Conservation (phyloP, 1,140 invertebrate species). For the Halictus rubicundus region DNA sequence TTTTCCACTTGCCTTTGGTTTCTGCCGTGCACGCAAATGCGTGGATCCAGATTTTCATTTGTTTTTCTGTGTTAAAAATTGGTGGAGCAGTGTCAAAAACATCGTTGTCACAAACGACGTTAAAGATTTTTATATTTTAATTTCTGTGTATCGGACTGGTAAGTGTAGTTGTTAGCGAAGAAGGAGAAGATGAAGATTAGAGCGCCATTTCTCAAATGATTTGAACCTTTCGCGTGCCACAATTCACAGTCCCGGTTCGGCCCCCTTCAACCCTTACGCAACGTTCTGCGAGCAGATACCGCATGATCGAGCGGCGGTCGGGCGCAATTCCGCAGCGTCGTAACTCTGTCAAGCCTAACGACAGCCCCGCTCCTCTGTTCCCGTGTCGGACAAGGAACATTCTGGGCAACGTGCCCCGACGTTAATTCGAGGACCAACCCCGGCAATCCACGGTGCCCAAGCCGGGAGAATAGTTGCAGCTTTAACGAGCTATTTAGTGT, state of each 20-base stretch:
- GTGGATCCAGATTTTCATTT: too few species aligned
- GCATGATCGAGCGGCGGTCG: constrained; percentile 23
- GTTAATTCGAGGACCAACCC: constrained; percentile 10
- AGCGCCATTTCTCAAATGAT: too few species aligned
- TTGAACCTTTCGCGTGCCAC: not conserved
- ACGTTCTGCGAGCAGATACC: constrained; percentile 1
- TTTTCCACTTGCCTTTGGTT: too few species aligned
- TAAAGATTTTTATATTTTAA: too few species aligned
- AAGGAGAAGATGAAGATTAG: too few species aligned
- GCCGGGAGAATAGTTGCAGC: not conserved
- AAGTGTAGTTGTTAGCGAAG: too few species aligned
- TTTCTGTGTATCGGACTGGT: too few species aligned
- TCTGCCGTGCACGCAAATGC: too few species aligned
- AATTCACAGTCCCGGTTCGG: too few species aligned
- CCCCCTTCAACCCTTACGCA: not conserved
- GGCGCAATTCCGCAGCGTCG: constrained; percentile 32
- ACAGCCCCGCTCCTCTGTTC: not conserved
- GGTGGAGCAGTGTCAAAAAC: too few species aligned
- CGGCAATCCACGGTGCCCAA: not conserved
- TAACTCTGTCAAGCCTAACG: constrained; percentile 39
- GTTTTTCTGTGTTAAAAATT: too few species aligned
- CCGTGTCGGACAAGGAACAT: not conserved
- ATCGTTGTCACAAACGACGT: too few species aligned
- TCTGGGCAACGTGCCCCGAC: constrained; percentile 27
- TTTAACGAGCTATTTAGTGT: constrained; percentile 31